These are phyloP conservation scores for Eurystomus gularis DNA, from an alignment of 2,113 vertebrate genomes.

Conservation along the genomic window DNA sequence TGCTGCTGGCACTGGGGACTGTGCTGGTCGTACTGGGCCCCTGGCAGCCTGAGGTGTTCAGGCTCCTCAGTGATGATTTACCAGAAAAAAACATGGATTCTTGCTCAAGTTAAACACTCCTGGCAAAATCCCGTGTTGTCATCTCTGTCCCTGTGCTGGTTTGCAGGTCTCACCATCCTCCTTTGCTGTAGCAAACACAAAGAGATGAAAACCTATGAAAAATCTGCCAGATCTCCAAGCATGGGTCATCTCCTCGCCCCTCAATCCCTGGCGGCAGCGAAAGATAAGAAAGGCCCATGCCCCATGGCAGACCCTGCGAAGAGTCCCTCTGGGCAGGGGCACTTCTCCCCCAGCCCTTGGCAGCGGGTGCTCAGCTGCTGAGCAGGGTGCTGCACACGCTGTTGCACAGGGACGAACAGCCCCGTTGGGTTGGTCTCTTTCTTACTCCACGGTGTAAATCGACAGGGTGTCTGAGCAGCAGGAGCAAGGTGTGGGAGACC, in stretches of 20 bases:
- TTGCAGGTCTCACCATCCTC: neutral
- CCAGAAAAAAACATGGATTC: neutral
- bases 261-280: neutral
- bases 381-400: neutral
- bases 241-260: neutral
- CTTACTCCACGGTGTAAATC: neutral
- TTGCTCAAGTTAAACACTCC: neutral
- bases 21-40: fast-evolving
- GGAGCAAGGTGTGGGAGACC: neutral
- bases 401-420: neutral
- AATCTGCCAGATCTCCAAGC: neutral
- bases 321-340: neutral
- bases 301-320: neutral
- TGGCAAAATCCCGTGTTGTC: fast-evolving
- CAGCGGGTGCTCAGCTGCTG: too few species aligned
- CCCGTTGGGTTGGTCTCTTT: neutral
- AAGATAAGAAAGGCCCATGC: too few species aligned
- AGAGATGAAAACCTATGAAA: neutral
- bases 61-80: neutral
- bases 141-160: neutral
- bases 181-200: neutral
- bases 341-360: neutral
- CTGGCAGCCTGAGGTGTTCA: fast-evolving
- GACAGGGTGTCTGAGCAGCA: neutral
- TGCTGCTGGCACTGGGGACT: neutral